Evolutionary conservation across 1,140 invertebrate genomes (phyloP).

Genomic region (Solenopsis invicta): DNA sequence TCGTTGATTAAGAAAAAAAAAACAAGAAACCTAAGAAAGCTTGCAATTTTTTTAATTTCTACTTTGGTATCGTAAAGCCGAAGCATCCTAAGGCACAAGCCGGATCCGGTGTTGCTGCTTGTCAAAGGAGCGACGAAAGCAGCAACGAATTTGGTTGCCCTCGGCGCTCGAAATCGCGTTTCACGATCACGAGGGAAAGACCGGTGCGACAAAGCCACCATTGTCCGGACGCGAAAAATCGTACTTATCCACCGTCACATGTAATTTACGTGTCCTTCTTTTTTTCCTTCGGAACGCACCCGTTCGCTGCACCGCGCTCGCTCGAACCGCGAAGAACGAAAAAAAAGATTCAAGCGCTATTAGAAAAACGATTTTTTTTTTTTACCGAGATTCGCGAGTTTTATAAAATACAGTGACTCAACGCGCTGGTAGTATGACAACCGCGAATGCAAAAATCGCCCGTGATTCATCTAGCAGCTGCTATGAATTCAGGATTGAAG

Average conservation of each 20-base stretch:
- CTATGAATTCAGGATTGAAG: conserved; percentile 35
- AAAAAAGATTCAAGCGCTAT: background rate
- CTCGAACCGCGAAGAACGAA: background rate
- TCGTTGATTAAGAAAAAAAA: too few relatives aligned
- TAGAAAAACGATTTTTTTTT: conserved; percentile 3
- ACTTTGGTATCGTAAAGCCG: too few relatives aligned
- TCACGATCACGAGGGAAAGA: background rate
- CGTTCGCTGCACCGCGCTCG: background rate
- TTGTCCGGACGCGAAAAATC: conserved; percentile 19
- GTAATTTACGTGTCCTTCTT: background rate
- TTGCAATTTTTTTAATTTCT: too few relatives aligned
- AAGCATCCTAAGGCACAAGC: background rate
- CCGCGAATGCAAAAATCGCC: conserved; percentile 44
- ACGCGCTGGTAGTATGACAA: conserved; percentile 12
- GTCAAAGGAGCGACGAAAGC: background rate
- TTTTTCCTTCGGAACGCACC: background rate
- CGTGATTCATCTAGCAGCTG: conserved; percentile 57
- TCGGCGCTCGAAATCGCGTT: background rate
- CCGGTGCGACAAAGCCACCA: background rate
- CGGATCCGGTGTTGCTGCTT: background rate
- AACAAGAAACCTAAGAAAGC: too few relatives aligned
- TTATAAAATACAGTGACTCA: conserved; percentile 47
- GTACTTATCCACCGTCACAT: background rate
- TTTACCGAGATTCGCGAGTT: conserved; percentile 27
- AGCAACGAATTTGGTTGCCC: background rate